Evolutionary conservation across 2,888 invertebrate species (phyloP).

Genomic region (Synergus laeviventris): DNA sequence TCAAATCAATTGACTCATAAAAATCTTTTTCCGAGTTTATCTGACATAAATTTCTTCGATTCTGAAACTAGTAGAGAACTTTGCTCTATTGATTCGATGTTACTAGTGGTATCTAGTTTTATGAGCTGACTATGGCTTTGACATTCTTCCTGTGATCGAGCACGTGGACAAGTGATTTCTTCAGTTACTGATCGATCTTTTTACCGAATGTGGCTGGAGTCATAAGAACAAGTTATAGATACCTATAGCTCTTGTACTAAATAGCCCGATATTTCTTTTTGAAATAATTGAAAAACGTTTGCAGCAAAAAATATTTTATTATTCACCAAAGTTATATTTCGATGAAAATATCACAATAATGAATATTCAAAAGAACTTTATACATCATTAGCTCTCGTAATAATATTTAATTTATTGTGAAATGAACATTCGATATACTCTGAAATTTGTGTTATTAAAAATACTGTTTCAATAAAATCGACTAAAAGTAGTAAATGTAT

Average conservation of each 20-base stretch:
- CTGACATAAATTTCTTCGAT: neutral
- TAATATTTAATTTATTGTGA: neutral
- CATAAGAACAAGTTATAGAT: neutral
- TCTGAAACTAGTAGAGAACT: slow-evolving; percentile 5
- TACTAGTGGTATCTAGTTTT: neutral
- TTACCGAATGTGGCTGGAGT: slow-evolving; percentile 8
- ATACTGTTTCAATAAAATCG: neutral
- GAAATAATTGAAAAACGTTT: neutral
- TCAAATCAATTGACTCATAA: neutral
- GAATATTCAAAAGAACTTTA: neutral
- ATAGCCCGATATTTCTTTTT: neutral
- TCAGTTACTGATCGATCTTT: slow-evolving; percentile 51
- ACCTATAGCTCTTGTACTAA: neutral
- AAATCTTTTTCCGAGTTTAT: neutral
- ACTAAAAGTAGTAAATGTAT: neutral
- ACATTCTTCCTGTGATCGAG: slow-evolving; percentile 51
- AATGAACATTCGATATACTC: no score
- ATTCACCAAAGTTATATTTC: no score
- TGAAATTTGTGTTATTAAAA: neutral
- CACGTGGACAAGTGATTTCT: slow-evolving; percentile 49
- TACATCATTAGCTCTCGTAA: neutral
- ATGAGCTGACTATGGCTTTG: slow-evolving; percentile 34
- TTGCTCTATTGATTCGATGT: neutral
- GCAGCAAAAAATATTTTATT: no score
- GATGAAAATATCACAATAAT: neutral